Evolutionary conservation across 2,113 vertebrate genomes (phyloP).

Genomic region (Thermophis baileyi): DNA sequence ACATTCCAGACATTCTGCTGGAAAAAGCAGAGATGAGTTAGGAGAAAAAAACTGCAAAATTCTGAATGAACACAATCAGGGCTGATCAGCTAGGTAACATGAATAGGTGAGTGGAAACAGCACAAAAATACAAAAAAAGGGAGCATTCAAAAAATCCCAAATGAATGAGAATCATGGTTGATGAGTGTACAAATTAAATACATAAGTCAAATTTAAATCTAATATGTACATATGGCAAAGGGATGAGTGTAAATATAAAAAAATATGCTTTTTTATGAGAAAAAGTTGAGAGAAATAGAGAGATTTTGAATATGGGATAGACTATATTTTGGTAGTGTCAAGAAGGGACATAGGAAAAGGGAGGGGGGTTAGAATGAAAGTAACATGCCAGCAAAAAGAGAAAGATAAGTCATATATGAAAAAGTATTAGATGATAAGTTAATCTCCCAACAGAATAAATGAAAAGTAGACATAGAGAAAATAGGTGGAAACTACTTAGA

Average conservation of each 20-base stretch:
- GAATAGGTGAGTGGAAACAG: background rate
- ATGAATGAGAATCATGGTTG: background rate
- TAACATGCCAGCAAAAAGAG: background rate
- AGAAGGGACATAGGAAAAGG: background rate
- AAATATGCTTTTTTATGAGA: background rate
- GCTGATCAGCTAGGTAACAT: background rate
- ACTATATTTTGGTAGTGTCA: background rate
- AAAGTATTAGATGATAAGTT: background rate
- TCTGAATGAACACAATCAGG: background rate
- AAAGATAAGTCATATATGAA: background rate
- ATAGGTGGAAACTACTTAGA: background rate
- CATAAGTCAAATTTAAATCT: background rate
- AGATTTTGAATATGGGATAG: background rate
- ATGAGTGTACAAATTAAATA: background rate
- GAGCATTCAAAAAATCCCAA: background rate
- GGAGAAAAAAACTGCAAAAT: background rate
- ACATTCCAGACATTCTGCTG: background rate
- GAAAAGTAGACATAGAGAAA: background rate
- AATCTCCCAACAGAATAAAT: background rate
- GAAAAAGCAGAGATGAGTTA: background rate
- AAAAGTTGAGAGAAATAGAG: background rate
- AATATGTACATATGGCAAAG: background rate
- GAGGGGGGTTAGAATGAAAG: background rate
- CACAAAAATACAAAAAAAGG: background rate
- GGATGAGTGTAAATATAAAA: background rate